A percentile compares a stretch with the other conserved stretches of the same genome.
These are phyloP conservation scores for Acrobasis consociella DNA, from an alignment of 2,888 invertebrate species.

Conservation along the genomic window DNA sequence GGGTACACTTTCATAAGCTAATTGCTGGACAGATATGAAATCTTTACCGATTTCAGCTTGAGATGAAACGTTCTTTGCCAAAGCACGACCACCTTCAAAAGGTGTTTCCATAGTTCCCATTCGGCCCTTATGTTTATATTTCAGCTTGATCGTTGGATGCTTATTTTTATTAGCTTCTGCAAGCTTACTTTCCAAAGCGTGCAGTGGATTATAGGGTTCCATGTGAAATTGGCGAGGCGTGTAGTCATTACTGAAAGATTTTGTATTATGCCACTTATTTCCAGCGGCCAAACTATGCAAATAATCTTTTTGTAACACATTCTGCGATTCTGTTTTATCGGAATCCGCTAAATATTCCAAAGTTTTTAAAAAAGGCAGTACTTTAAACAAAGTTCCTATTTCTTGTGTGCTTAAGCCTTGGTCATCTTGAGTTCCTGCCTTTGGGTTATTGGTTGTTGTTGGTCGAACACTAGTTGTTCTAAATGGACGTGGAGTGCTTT, in stretches of 20 bases:
- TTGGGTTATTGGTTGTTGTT: background rate
- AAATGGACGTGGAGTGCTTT: slow-evolving; percentile 25
- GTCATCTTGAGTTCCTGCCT: background rate
- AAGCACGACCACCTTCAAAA: slow-evolving; percentile 49
- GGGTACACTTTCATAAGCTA: slow-evolving; percentile 63
- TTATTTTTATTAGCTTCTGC: slow-evolving; percentile 42
- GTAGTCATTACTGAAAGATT: slow-evolving; percentile 63
- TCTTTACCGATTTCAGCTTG: slow-evolving; percentile 49
- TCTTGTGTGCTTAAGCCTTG: slow-evolving; percentile 37
- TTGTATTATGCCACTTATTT: slow-evolving; percentile 72
- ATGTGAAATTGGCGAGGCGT: slow-evolving; percentile 57
- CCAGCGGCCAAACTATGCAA: slow-evolving; percentile 52
- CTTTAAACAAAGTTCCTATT: slow-evolving; percentile 48
- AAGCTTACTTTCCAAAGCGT: slow-evolving; percentile 39
- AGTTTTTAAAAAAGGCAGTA: slow-evolving; percentile 65
- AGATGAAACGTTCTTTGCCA: slow-evolving; percentile 60
- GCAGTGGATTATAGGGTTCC: slow-evolving; percentile 38
- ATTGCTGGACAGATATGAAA: slow-evolving; percentile 59
- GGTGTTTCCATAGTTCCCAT: slow-evolving; percentile 45
- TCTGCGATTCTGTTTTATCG: slow-evolving; percentile 34
- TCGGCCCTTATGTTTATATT: slow-evolving; percentile 52
- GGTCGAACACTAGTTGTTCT: background rate
- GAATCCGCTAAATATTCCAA: slow-evolving; percentile 53
- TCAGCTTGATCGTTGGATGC: slow-evolving; percentile 53
- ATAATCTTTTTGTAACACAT: slow-evolving; percentile 43